phyloP scores from a whole-genome alignment of 2,888 invertebrate genomes.

The Megastigmus dorsalis region DNA sequence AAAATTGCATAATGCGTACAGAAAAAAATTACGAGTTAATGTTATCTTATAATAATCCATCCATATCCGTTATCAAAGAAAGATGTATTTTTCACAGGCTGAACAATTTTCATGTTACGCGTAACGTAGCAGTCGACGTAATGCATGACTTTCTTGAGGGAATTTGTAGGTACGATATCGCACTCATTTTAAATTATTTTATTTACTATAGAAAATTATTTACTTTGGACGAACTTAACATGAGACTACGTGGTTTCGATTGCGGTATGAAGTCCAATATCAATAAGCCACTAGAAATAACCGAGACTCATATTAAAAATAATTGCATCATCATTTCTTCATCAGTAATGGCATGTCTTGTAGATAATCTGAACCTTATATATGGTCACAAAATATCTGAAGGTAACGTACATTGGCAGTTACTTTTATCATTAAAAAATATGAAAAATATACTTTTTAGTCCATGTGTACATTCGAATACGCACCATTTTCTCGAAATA shows the following conservation, averaged over 20 bases:
- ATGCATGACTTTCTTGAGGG: slow-evolving; percentile 50
- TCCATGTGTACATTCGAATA: not conserved
- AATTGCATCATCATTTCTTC: slow-evolving; percentile 54
- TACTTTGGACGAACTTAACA: slow-evolving; percentile 47
- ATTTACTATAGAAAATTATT: slow-evolving; percentile 45
- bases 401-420: slow-evolving; percentile 22
- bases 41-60: not conserved
- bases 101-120: slow-evolving; percentile 29
- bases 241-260: slow-evolving; percentile 49
- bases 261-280: slow-evolving; percentile 47
- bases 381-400: slow-evolving; percentile 36
- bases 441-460: slow-evolving; percentile 27
- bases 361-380: slow-evolving; percentile 50
- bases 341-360: slow-evolving; percentile 54
- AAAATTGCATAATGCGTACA: not conserved
- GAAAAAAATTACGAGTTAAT: not conserved
- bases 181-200: slow-evolving; percentile 36
- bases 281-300: slow-evolving; percentile 48
- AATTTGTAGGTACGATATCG: slow-evolving; percentile 40
- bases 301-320: slow-evolving; percentile 36
- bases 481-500: too few species aligned
- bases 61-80: slow-evolving; percentile 31
- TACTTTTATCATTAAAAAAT: slow-evolving; percentile 29
- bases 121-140: slow-evolving; percentile 31
- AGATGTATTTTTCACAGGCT: slow-evolving; percentile 35